Conservation (phyloP, 2,113 vertebrate species). For the Cyanocitta stelleri region DNA sequence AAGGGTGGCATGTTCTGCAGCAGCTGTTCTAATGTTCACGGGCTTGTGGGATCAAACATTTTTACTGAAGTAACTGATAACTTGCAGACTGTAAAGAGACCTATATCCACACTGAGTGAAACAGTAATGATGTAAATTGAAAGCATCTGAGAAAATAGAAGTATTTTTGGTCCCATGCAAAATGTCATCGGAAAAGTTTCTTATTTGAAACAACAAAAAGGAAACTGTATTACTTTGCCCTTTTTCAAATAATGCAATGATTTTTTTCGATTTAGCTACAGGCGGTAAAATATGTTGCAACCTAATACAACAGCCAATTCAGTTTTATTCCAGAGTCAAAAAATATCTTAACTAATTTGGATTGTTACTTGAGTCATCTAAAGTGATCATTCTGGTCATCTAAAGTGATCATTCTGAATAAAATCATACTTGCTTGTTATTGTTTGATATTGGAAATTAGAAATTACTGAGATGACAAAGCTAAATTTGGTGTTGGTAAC, state of each 20-base stretch:
- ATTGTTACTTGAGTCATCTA: not conserved
- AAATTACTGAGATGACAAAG: not conserved
- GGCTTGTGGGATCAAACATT: not conserved
- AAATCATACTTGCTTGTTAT: not conserved
- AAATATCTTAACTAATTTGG: not conserved
- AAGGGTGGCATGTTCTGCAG: not conserved
- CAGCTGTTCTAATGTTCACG: not conserved
- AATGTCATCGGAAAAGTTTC: not conserved
- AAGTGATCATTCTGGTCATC: not conserved
- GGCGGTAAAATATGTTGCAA: not conserved
- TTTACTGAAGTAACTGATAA: not conserved
- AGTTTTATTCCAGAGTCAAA: not conserved
- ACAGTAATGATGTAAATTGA: not conserved
- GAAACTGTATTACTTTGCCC: not conserved
- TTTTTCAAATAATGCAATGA: not conserved
- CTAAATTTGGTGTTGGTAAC: not conserved
- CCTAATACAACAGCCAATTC: not conserved
- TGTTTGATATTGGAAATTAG: not conserved
- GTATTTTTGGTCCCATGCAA: not conserved
- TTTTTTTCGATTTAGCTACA: not conserved
- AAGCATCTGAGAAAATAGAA: not conserved
- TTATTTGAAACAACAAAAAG: not conserved
- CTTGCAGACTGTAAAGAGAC: not conserved
- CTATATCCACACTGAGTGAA: not conserved
- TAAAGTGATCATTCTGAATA: not conserved